phyloP scores from a whole-genome alignment of 2,888 invertebrate genomes.

The Crocallis elinguaria region DNA sequence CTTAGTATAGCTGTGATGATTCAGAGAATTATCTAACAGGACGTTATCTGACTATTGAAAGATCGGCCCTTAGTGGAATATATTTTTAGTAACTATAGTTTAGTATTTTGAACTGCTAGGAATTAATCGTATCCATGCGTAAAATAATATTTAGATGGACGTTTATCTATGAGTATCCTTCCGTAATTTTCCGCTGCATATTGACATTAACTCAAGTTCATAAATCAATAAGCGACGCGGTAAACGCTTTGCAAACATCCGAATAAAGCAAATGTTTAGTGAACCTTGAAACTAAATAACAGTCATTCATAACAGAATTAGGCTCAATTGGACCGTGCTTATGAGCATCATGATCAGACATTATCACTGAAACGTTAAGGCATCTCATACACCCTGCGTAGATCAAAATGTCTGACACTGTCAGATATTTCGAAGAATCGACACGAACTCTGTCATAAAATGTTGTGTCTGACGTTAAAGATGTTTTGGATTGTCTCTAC shows the following conservation, averaged over 20 bases:
- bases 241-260: conserved; percentile 13
- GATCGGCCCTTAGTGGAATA: no score
- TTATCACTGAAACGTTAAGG: conserved; percentile 17
- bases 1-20: no score
- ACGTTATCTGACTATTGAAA: no score
- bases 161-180: conserved; percentile 18
- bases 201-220: conserved; percentile 19
- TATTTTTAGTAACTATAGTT: no score
- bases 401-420: background rate
- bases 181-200: conserved; percentile 16
- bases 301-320: conserved; percentile 14
- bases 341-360: conserved; percentile 13
- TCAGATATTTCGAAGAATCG: background rate
- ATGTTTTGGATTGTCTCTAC: no score
- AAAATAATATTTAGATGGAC: conserved; percentile 18
- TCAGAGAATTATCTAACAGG: no score
- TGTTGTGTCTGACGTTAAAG: no score
- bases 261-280: conserved; percentile 4
- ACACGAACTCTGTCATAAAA: no score
- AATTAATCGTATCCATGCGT: background rate
- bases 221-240: conserved; percentile 10
- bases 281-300: conserved; percentile 23
- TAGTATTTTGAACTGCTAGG: no score
- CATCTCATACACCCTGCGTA: conserved; percentile 5
- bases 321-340: conserved; percentile 24